These are phyloP conservation scores for Eupithecia subfuscata DNA, from an alignment of 2,888 invertebrate genomes.

Conservation along the genomic window DNA sequence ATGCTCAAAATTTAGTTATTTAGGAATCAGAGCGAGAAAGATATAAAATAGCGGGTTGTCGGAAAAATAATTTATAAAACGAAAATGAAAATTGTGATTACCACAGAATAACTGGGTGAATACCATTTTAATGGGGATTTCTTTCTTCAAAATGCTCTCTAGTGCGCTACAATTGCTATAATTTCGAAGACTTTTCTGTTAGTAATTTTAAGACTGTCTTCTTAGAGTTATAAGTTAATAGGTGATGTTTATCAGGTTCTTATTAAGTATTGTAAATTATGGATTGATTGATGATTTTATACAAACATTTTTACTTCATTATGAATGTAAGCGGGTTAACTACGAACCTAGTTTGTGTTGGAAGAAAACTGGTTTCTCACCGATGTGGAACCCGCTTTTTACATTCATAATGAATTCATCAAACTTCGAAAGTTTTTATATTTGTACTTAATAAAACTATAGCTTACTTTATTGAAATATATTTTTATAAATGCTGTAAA, in stretches of 20 bases:
- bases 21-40: neutral
- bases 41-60: neutral
- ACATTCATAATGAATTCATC: neutral
- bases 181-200: neutral
- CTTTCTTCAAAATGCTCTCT: neutral
- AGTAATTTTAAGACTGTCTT: neutral
- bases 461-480: neutral
- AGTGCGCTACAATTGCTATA: neutral
- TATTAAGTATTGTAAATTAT: neutral
- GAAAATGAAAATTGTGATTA: neutral
- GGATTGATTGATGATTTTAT: neutral
- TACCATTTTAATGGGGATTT: neutral
- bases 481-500: neutral
- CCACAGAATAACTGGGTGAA: neutral
- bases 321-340: too few species aligned
- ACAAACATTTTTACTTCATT: too few species aligned
- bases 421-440: too few species aligned
- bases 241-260: neutral
- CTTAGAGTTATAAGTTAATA: neutral
- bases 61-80: neutral
- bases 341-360: too few species aligned
- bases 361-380: too few species aligned
- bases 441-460: conserved; percentile 1
- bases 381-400: too few species aligned
- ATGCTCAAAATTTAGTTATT: neutral